Percentiles rank a stretch among this genome's conserved stretches.
These are phyloP conservation scores for Hycleus cichorii DNA, from an alignment of 1,140 invertebrate species.

Conservation along the genomic window DNA sequence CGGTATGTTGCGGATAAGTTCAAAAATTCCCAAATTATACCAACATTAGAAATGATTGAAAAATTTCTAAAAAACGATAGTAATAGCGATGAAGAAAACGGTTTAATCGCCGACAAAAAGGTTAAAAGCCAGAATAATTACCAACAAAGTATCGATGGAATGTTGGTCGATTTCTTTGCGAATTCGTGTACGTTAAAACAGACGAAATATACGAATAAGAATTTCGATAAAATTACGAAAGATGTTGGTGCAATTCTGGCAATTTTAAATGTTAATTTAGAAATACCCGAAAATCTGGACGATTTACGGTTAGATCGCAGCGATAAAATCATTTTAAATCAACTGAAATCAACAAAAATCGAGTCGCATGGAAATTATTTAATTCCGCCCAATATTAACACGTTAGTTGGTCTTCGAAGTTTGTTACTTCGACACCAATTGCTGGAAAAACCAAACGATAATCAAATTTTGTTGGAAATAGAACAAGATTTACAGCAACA, in stretches of 20 bases:
- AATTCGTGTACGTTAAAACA: conserved; percentile 9
- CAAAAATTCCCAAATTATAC: conserved; percentile 12
- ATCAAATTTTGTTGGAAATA: background rate
- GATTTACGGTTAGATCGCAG: conserved; percentile 10
- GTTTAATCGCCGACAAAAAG: no score
- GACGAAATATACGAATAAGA: background rate
- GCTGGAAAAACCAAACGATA: conserved; percentile 10
- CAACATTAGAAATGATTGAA: conserved; percentile 22
- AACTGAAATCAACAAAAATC: background rate
- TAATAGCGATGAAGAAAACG: background rate
- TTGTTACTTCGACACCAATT: conserved; percentile 16
- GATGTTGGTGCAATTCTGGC: conserved; percentile 9
- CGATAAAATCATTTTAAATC: conserved; percentile 14
- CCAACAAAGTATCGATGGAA: conserved; percentile 13
- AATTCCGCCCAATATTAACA: conserved; percentile 26
- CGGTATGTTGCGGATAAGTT: conserved; percentile 23
- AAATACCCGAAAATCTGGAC: conserved; percentile 20
- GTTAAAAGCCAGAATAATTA: no score
- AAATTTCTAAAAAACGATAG: background rate
- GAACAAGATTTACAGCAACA: conserved; percentile 4
- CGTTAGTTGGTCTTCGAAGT: conserved; percentile 24
- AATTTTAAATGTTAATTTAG: conserved; percentile 16
- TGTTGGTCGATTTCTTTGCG: conserved; percentile 20
- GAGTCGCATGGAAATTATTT: background rate
- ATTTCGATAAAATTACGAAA: background rate